Percentiles rank a stretch among this genome's conserved stretches.
These are phyloP conservation scores for Dysdera silvatica DNA, from an alignment of 1,140 invertebrate genomes.

Conservation along the genomic window DNA sequence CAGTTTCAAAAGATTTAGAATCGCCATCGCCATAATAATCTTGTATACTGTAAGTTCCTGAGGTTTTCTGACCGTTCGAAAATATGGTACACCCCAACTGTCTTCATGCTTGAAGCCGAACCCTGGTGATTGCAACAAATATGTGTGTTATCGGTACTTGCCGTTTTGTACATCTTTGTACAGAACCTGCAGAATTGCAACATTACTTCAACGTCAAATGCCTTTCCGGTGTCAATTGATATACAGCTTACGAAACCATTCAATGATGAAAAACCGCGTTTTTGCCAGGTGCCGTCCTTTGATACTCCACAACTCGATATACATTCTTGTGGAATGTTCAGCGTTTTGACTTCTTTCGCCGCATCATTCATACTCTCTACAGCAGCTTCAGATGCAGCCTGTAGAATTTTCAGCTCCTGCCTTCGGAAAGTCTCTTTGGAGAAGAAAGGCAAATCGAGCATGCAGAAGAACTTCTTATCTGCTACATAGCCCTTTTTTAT, in stretches of 20 bases:
- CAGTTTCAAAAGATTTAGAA: conserved; percentile 19
- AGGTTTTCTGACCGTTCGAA: conserved; percentile 17
- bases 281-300: background rate
- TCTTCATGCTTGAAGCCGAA: conserved; percentile 24
- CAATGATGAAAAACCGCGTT: background rate
- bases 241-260: background rate
- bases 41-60: conserved; percentile 9
- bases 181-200: background rate
- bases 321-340: background rate
- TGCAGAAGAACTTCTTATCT: background rate
- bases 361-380: background rate
- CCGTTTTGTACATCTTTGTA: too few relatives aligned
- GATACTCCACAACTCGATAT: background rate
- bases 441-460: background rate
- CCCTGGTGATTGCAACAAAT: conserved; percentile 21
- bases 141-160: too few relatives aligned
- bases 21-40: conserved; percentile 20
- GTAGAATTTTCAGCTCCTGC: background rate
- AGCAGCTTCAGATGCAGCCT: background rate
- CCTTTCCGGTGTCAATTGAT: background rate
- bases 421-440: background rate
- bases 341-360: background rate
- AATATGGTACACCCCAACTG: conserved; percentile 21
- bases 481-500: background rate
- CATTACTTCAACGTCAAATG: background rate